phyloP scores from a whole-genome alignment of 2,888 invertebrate genomes.

The Tenthredo amoena region DNA sequence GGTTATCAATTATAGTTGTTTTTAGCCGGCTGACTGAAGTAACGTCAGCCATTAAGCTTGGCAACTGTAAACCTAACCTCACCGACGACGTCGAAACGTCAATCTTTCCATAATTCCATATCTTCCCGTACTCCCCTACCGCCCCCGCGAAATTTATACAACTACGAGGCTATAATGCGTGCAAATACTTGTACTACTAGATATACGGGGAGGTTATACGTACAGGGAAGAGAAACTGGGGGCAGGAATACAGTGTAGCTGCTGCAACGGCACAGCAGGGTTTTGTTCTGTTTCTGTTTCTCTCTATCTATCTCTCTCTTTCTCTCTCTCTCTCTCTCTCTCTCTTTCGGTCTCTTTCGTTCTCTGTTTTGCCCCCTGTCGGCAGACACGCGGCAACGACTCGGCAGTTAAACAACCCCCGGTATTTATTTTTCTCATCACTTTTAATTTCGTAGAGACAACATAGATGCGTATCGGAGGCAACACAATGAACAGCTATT shows the following conservation, averaged over 20 bases:
- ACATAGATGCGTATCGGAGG: slow-evolving; percentile 73
- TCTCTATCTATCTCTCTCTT: not conserved
- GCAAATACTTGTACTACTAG: slow-evolving; percentile 6
- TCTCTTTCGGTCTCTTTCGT: not conserved
- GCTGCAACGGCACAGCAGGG: slow-evolving; percentile 21
- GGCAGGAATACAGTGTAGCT: slow-evolving; percentile 21
- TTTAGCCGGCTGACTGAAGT: not conserved
- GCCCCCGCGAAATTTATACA: not conserved
- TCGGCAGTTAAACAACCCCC: slow-evolving; percentile 75
- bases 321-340: not conserved
- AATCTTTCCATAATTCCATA: not conserved
- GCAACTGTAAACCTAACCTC: not conserved
- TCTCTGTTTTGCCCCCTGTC: not conserved
- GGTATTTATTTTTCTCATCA: slow-evolving; percentile 77
- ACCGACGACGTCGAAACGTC: not conserved
- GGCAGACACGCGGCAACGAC: slow-evolving; percentile 46
- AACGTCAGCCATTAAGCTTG: slow-evolving; percentile 5
- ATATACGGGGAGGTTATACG: not conserved
- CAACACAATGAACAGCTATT: slow-evolving; percentile 61
- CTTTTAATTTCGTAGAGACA: slow-evolving; percentile 76
- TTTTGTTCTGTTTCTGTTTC: slow-evolving; percentile 43
- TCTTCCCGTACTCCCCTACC: not conserved
- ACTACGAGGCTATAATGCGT: not conserved
- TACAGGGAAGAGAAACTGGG: not conserved
- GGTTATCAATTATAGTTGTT: slow-evolving; percentile 48